Evolutionary conservation across 2,797 vertebrate genomes (phyloP).

Genomic region (Gymnoscopelus microlampas): DNA sequence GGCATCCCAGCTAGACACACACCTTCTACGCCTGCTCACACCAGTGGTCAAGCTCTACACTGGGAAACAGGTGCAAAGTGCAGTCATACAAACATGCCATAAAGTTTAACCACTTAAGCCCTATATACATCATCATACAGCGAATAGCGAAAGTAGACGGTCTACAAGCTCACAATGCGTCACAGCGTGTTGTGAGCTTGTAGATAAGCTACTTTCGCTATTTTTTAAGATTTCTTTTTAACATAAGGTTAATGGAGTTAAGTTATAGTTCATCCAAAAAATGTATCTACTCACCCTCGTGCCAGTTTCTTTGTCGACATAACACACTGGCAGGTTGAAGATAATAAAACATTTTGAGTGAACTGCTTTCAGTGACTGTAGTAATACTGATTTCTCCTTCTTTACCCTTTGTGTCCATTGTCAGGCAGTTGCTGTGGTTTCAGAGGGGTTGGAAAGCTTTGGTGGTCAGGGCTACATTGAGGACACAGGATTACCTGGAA

Average conservation of each 20-base stretch:
- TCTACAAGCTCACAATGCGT: too few relatives aligned
- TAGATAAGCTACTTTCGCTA: too few relatives aligned
- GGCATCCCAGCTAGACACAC: constrained; percentile 76
- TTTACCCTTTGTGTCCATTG: constrained; percentile 8
- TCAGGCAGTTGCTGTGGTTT: constrained; percentile 83
- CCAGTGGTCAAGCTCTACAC: constrained; percentile 89
- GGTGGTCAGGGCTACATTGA: constrained; percentile 91
- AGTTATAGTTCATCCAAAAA: too few relatives aligned
- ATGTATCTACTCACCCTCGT: too few relatives aligned
- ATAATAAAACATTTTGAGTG: too few relatives aligned
- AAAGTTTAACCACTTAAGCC: too few relatives aligned
- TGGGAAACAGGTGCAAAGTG: constrained; percentile 82
- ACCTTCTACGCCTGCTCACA: constrained; percentile 82
- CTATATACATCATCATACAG: too few relatives aligned
- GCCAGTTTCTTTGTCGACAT: too few relatives aligned
- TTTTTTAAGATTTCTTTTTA: too few relatives aligned
- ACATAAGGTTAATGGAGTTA: too few relatives aligned
- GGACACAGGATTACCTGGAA: constrained; percentile 82
- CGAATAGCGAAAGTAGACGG: too few relatives aligned
- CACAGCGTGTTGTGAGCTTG: not conserved
- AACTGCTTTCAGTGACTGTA: not conserved
- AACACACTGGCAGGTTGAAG: too few relatives aligned
- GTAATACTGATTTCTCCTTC: not conserved
- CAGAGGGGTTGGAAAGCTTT: constrained; percentile 87
- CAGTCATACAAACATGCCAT: not conserved